phyloP scores from a whole-genome alignment of 2,888 invertebrate species.

The Oithona nana region DNA sequence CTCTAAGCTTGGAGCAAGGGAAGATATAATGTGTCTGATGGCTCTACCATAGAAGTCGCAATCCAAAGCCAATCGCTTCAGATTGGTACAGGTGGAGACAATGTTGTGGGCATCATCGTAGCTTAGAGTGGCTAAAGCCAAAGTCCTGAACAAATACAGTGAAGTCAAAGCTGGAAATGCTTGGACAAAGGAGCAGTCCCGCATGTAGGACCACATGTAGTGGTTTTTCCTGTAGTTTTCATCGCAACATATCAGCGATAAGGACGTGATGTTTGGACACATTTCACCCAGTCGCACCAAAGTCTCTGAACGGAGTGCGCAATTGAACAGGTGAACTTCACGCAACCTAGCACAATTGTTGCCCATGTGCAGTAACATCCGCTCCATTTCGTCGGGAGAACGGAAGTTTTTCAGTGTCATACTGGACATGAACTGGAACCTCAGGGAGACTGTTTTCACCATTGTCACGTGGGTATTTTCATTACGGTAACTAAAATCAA shows the following conservation, averaged over 20 bases:
- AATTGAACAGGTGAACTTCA: slow-evolving; percentile 13
- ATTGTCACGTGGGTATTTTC: slow-evolving; percentile 7
- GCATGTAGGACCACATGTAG: slow-evolving; percentile 7
- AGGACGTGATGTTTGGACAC: background rate
- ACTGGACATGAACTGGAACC: slow-evolving; percentile 13
- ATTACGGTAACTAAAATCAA: slow-evolving; percentile 18
- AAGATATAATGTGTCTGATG: background rate
- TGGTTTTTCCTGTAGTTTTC: slow-evolving; percentile 7
- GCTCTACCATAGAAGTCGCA: slow-evolving; percentile 2
- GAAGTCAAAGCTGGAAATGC: background rate
- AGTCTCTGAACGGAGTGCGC: background rate
- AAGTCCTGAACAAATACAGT: background rate
- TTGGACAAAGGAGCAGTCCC: background rate
- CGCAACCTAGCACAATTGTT: slow-evolving; percentile 17
- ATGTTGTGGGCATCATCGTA: slow-evolving; percentile 2
- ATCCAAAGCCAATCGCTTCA: background rate
- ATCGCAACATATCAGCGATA: background rate
- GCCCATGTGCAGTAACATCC: slow-evolving; percentile 17
- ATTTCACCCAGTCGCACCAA: background rate
- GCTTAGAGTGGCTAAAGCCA: background rate
- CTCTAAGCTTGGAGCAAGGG: background rate
- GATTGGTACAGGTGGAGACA: background rate
- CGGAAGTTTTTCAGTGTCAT: slow-evolving; percentile 18
- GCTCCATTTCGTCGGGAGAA: slow-evolving; percentile 16
- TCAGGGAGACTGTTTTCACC: slow-evolving; percentile 9